These are phyloP conservation scores for Leucania comma DNA, from an alignment of 2,888 invertebrate genomes.

Conservation along the genomic window DNA sequence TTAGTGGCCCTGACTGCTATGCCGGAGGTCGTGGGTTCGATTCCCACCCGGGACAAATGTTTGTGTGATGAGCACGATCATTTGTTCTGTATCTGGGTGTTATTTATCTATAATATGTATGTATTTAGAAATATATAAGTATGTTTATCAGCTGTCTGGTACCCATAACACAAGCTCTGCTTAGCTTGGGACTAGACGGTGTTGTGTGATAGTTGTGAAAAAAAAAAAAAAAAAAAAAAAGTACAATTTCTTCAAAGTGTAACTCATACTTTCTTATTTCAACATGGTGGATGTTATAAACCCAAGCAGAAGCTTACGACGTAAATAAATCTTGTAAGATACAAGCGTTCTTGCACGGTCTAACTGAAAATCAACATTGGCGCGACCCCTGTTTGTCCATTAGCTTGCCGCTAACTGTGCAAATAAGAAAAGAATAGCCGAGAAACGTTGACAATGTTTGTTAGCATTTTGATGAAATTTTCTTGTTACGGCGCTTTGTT, in stretches of 20 bases:
- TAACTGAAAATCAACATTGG: constrained; percentile 89
- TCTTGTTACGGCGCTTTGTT: constrained; percentile 20
- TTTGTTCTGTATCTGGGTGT: too few species aligned
- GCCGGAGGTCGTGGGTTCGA: too few species aligned
- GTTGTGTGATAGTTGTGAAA: too few species aligned
- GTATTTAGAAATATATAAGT: too few species aligned
- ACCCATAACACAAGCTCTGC: too few species aligned
- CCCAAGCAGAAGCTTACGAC: constrained; percentile 45
- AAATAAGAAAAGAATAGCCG: constrained; percentile 80
- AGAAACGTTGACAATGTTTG: constrained; percentile 73
- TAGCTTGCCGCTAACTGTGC: constrained; percentile 85
- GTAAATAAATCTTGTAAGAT: constrained; percentile 86
- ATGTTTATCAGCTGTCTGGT: too few species aligned
- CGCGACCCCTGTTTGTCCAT: constrained; percentile 89
- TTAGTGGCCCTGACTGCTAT: too few species aligned
- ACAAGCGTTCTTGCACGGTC: constrained; percentile 78
- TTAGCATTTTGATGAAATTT: constrained; percentile 63
- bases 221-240: too few species aligned
- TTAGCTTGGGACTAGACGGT: too few species aligned
- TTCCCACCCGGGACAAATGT: too few species aligned
- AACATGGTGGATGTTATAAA: constrained; percentile 39
- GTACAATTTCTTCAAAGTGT: background rate
- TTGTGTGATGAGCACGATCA: too few species aligned
- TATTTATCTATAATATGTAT: too few species aligned
- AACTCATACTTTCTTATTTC: constrained; percentile 39